Base-by-base conservation (phyloP, 1,140 invertebrate species). In the Bemisia tabaci region DNA sequence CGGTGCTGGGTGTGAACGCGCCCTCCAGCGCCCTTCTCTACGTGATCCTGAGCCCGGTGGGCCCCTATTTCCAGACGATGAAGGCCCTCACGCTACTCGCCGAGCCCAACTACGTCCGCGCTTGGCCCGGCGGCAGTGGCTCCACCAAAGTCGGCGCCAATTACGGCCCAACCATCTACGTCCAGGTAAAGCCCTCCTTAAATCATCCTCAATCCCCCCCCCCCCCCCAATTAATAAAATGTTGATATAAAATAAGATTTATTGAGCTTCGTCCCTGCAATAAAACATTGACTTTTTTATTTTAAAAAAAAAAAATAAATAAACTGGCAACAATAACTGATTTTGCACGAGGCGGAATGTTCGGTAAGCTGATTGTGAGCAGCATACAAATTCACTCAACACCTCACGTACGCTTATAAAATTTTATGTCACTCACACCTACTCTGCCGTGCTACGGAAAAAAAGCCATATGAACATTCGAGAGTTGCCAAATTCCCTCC, bases 111-210 rank as follows among this genome's bases (percentile, higher is more conserved):
- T 91, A 84, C 73, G 87, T 89, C 1, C 80, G 97, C 67, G 92
- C 97, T 23, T 98, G 95, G 90, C 95, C 94, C 9, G 96, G 97
- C 60, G 96, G 95, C 69, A 91, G 91, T 65, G 97, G 97, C 26
- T 88, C 90, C 73, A 85, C 85, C 67, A 99, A 99, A 82, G 88
- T 98, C 83, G 96, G 97, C 65, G 92, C 94, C 22, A 94, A 94
- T 78, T 94, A 94, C 74, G 91, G 84, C 60, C 91, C 93, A 64
- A 94, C 92, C 0, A 86, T 94, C 70, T 85, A 87, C 68, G 85
- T 91, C 33, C 90, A 91, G 74, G 79, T 81, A 72, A 69, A 67
- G 26, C 23, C 12, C n/a, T 39, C n/a, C n/a, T 12, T 59, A n/a
- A 12, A 59, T 59, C 12, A n/a, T 59, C n/a, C 48, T 59, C 12